Conservation (phyloP, 2,888 invertebrate genomes). For the Acanthosoma haemorrhoidale region DNA sequence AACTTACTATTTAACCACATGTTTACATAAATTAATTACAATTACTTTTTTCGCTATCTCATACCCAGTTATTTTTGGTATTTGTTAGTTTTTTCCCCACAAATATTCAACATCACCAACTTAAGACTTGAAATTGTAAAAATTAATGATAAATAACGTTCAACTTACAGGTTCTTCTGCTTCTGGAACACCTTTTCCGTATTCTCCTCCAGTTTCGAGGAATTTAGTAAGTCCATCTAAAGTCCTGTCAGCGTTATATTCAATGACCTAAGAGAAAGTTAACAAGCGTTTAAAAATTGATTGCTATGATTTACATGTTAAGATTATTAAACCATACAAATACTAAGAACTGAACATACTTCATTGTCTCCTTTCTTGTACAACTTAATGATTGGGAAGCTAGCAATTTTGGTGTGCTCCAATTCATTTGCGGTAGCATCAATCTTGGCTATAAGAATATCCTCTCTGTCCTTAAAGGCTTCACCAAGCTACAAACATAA, state of each 20-base stretch:
- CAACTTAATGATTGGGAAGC: constrained; percentile 90
- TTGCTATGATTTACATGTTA: background rate
- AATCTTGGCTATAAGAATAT: constrained; percentile 94
- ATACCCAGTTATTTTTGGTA: too few relatives aligned
- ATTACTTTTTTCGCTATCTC: too few relatives aligned
- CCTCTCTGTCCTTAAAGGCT: constrained; percentile 76
- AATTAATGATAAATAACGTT: too few relatives aligned
- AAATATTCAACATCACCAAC: too few relatives aligned
- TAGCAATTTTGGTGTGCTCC: constrained; percentile 88
- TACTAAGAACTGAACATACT: too few relatives aligned
- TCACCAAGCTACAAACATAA: constrained; percentile 68
- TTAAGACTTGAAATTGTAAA: too few relatives aligned
- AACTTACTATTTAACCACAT: too few relatives aligned
- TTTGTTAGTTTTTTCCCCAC: too few relatives aligned
- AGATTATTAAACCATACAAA: background rate
- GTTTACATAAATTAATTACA: too few relatives aligned
- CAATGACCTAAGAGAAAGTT: constrained; percentile 55
- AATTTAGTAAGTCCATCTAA: constrained; percentile 89
- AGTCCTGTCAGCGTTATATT: constrained; percentile 93
- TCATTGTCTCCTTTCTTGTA: constrained; percentile 91
- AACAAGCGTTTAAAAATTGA: background rate
- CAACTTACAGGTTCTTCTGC: constrained; percentile 50
- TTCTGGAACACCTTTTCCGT: constrained; percentile 51
- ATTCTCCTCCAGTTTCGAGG: constrained; percentile 83
- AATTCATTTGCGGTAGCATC: constrained; percentile 97